Evolutionary conservation across 2,888 invertebrate genomes (phyloP).

Genomic region (Rhagophthalmus giganteus): DNA sequence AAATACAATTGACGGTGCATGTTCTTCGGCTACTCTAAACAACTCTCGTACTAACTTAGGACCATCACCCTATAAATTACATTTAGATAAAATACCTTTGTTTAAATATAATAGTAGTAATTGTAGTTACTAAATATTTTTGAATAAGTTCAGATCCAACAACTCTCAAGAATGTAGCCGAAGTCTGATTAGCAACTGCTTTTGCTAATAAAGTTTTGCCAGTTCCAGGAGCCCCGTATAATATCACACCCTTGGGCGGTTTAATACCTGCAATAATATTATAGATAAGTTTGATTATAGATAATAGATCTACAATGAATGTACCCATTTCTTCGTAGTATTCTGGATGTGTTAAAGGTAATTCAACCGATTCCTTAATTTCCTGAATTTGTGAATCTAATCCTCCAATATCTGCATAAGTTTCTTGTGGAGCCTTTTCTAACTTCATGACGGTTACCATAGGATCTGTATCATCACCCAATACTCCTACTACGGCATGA

Average conservation of each 20-base stretch:
- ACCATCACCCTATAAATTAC: constrained; percentile 80
- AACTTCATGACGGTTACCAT: constrained; percentile 99
- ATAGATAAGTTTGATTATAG: neutral
- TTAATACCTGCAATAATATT: constrained; percentile 66
- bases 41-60: constrained; percentile 97
- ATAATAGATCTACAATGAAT: constrained; percentile 6
- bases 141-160: constrained; percentile 99
- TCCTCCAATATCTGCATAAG: constrained; percentile 98
- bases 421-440: constrained; percentile 99
- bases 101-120: neutral
- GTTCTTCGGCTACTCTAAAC: constrained; percentile 99
- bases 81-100: neutral
- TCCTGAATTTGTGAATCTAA: constrained; percentile 97
- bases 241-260: constrained; percentile 98
- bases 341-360: constrained; percentile 98
- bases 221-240: constrained; percentile 97
- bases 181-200: constrained; percentile 99
- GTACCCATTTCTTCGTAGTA: constrained; percentile 99
- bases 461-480: constrained; percentile 99
- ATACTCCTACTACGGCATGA: constrained; percentile 93
- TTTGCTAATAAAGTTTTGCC: constrained; percentile 98
- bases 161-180: constrained; percentile 96
- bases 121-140: constrained; percentile 79
- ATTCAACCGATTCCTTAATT: constrained; percentile 97
- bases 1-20: constrained; percentile 99